Evolutionary conservation across 1,140 invertebrate genomes (phyloP), one percentile per base, ranked within the genome.

Genomic region (Drosophila equinoxialis): DNA sequence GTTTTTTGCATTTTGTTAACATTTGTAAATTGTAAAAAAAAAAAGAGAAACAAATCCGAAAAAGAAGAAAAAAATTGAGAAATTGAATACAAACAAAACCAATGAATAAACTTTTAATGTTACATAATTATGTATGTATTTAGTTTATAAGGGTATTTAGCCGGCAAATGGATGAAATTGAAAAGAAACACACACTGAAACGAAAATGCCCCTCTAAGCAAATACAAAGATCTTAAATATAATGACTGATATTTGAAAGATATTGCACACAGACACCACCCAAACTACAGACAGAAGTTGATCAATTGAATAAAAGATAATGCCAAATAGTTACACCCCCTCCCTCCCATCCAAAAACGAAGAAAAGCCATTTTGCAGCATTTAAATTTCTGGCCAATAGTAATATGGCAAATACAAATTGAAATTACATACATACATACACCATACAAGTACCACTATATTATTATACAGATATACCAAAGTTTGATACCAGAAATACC

Each of bases 1-100:
- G 65, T 48, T 70, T 63, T 69, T 66, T 77, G 68, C 54, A 65
- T 65, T 79, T 81, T 59, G 57, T 59, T 59, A 59, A 59, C 45
- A 82, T 87, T 86, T 86, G 82, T 86, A 86, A 86, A 86, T 86
- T 86, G 83, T 86, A 86, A 77, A 76, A 77, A 74, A 14, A 57
- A 39, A 77, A 66, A 14, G 45, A 23, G 60, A 64, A 30, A 6
- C 6, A 30, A 30, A 30, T 51, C 45, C 17, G 45, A 51, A 51
- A 23, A 11, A 51, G 8, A 51, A 23, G 17, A 51, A 20, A 45
- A 14, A 45, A 68, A 71, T 6, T 30, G 59, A 75, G 37, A 59
- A 37, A 73, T 79, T 61, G 10, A 61, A 79, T 78, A 57, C 8
- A 30, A 30, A 30, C 45, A 59, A 64, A 20, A 73, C 37, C 55